phyloP scores from a whole-genome alignment of 2,797 vertebrate genomes.

The Phrynocephalus vlangalii region DNA sequence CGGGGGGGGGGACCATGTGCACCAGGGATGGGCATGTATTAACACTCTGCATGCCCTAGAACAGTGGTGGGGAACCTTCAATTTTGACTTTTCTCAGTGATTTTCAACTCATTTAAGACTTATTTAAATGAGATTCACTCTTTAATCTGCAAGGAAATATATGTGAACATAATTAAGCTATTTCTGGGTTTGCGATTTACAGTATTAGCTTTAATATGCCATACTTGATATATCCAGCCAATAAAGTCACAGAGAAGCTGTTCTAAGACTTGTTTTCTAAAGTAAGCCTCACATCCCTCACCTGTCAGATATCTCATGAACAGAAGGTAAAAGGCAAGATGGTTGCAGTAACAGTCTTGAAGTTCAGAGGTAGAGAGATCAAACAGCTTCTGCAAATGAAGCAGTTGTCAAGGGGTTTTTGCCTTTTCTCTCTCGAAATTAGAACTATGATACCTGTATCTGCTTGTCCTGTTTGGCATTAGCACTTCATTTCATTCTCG shows the following conservation, averaged over 20 bases:
- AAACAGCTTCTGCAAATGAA: not conserved
- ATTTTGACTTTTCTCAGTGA: no score
- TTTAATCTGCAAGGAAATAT: no score
- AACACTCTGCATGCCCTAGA: no score
- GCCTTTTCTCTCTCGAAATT: not conserved
- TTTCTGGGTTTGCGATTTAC: not conserved
- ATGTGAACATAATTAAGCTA: not conserved
- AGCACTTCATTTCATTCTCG: not conserved
- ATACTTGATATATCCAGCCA: not conserved
- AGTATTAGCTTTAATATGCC: not conserved
- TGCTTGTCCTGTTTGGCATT: not conserved
- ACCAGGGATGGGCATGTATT: no score
- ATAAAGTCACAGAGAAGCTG: not conserved
- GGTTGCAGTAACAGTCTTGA: not conserved
- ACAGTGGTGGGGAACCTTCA: no score
- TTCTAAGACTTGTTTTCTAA: not conserved
- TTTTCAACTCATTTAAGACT: no score
- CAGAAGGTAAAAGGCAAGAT: not conserved
- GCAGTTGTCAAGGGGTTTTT: not conserved
- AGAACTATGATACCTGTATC: not conserved
- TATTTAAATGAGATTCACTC: no score
- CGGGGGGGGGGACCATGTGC: no score
- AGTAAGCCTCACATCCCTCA: not conserved
- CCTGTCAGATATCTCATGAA: not conserved
- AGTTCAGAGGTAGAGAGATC: not conserved